Base-by-base conservation (phyloP, 2,113 vertebrate genomes). In the Rhineura floridana region DNA sequence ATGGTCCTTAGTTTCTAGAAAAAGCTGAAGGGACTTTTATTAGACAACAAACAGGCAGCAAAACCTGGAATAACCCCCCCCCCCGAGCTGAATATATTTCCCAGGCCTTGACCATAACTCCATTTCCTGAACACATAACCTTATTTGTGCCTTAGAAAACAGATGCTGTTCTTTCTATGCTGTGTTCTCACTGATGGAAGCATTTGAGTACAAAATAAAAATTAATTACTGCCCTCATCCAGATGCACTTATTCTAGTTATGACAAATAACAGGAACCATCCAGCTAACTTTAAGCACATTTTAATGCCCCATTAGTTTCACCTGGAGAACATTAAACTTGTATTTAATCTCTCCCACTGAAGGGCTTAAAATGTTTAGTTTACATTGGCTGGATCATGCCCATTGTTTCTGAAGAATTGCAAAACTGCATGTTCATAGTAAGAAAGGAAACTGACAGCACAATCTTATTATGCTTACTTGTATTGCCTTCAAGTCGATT, bases 141-240 rank as follows among this genome's bases (percentile, higher is more conserved):
- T 86, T 46, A 63, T 86, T 86, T 86, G 39, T 76, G 42, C 2
- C 30, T 28, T 10, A 23, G 19, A 65, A 44, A 86, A 63, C 33
- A 78, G 84, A 78, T 86, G 59, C 30, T 48, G 46, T 12, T 48
- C 73, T 86, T 86, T 65, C 42, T 67, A 10, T 21, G 39, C 65
- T 84, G 44, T 70, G 63, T 72, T 70, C 82, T 72, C 46, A 84
- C 17, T 63, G 33, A 86, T 28, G 52, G 84, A 78, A 67, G 59
- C 55, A 78, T 65, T 77, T 63, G 63, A 42, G 48, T 33, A 50
- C 30, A 65, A 77, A 92, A 91, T 86, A 88, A 69, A 91, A 39
- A 28, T n/a, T 67, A 44, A 87, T 78, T 52, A 70, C 88, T 92
- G 73, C 1, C 44, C 59, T 59, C 10, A 1, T 77, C 1, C 33